phyloP scores from a whole-genome alignment of 2,888 invertebrate genomes.

The Balanococcus diminutus region DNA sequence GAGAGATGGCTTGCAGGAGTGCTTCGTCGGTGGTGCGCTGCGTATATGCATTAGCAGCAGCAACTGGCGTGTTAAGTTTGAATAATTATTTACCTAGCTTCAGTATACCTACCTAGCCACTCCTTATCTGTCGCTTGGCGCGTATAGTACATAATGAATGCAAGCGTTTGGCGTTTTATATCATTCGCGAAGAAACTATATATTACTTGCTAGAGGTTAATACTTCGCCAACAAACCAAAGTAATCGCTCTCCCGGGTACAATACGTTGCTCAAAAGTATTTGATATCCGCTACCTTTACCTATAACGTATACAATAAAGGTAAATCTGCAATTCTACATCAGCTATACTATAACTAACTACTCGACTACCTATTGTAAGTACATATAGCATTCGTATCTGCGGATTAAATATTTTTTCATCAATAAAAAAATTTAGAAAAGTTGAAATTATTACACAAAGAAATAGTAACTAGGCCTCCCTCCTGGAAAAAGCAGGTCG shows the following conservation, averaged over 20 bases:
- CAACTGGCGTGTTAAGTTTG: background rate
- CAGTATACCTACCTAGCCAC: background rate
- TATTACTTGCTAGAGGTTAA: conserved; percentile 50
- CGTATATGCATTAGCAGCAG: no score
- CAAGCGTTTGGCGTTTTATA: conserved; percentile 6
- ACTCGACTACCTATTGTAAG: background rate
- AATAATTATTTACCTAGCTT: background rate
- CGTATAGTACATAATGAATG: background rate
- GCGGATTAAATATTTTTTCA: no score
- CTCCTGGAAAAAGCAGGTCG: no score
- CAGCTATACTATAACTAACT: background rate
- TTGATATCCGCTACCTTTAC: background rate
- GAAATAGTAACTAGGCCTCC: no score
- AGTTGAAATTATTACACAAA: no score
- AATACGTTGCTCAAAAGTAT: conserved; percentile 47
- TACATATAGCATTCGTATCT: no score
- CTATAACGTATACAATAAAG: background rate
- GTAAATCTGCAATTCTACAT: background rate
- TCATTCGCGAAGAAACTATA: conserved; percentile 44
- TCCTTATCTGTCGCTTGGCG: background rate
- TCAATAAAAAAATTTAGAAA: no score
- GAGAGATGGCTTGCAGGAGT: no score
- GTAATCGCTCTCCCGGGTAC: conserved; percentile 53
- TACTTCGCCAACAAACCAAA: conserved; percentile 43
- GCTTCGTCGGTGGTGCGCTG: background rate